These are phyloP conservation scores for Strigamia transsilvanica DNA, from an alignment of 2,888 invertebrate genomes.

Conservation along the genomic window DNA sequence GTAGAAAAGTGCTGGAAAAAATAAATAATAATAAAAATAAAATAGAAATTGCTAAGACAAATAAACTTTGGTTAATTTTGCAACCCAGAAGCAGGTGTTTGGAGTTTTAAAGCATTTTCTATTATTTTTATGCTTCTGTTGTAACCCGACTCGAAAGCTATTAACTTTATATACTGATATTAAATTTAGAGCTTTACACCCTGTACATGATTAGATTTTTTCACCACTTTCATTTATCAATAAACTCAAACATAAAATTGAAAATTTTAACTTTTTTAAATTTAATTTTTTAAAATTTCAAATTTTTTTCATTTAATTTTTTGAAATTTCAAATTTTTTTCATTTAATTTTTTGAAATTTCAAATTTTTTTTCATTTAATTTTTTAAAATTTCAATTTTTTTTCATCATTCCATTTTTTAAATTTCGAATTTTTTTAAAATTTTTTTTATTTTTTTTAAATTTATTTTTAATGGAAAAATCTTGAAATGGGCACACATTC, in stretches of 20 bases:
- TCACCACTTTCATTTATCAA: background rate
- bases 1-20: too few relatives aligned
- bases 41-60: background rate
- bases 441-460: background rate
- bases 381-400: too few relatives aligned
- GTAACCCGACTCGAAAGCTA: background rate
- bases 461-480: too few relatives aligned
- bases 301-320: background rate
- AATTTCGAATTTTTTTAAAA: too few relatives aligned
- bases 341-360: background rate
- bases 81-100: background rate
- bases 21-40: background rate
- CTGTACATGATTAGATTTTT: background rate
- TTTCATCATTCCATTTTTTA: too few relatives aligned
- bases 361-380: background rate
- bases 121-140: constrained; percentile 13
- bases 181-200: constrained; percentile 14
- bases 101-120: background rate
- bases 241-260: background rate
- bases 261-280: background rate
- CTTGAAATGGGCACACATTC: too few relatives aligned
- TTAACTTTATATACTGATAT: constrained; percentile 9
- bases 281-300: background rate
- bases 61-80: background rate
- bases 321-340: background rate